Evolutionary conservation across 2,113 vertebrate species (phyloP).

Genomic region (Rhea pennata): DNA sequence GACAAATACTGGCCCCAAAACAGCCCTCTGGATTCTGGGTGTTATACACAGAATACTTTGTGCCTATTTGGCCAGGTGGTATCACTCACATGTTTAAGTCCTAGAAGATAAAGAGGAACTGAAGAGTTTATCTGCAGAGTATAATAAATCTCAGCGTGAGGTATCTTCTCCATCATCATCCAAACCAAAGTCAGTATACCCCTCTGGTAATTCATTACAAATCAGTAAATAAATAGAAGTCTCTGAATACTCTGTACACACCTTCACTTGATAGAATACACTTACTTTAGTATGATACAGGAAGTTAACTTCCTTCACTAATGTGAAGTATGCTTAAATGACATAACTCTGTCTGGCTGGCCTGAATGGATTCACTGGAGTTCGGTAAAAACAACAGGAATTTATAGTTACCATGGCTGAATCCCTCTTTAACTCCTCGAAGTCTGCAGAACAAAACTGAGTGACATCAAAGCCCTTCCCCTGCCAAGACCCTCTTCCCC

Average conservation of each 20-base stretch:
- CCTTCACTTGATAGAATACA: constrained; percentile 76
- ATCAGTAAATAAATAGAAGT: constrained; percentile 68
- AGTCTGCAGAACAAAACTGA: constrained; percentile 75
- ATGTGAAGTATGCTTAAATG: constrained; percentile 73
- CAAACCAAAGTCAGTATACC: constrained; percentile 69
- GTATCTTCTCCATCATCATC: constrained; percentile 74
- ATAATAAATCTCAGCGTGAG: constrained; percentile 76
- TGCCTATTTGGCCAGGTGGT: constrained; percentile 73
- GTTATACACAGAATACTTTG: constrained; percentile 76
- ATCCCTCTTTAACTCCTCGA: constrained; percentile 76
- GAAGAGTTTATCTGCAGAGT: constrained; percentile 75
- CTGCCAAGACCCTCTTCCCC: constrained; percentile 75
- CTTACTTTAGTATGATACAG: constrained; percentile 78
- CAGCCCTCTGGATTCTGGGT: constrained; percentile 72
- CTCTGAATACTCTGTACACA: constrained; percentile 71
- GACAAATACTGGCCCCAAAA: constrained; percentile 77
- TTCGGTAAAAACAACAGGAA: constrained; percentile 71
- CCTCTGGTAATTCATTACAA: constrained; percentile 73
- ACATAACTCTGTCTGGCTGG: constrained; percentile 68
- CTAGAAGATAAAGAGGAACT: constrained; percentile 76
- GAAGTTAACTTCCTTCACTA: constrained; percentile 71
- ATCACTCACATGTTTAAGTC: constrained; percentile 78
- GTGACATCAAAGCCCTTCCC: constrained; percentile 77
- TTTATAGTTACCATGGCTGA: constrained; percentile 73
- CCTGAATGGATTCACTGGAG: constrained; percentile 68